Evolutionary conservation across 1,140 invertebrate species (phyloP).

Genomic region (Saccostrea cuccullata): DNA sequence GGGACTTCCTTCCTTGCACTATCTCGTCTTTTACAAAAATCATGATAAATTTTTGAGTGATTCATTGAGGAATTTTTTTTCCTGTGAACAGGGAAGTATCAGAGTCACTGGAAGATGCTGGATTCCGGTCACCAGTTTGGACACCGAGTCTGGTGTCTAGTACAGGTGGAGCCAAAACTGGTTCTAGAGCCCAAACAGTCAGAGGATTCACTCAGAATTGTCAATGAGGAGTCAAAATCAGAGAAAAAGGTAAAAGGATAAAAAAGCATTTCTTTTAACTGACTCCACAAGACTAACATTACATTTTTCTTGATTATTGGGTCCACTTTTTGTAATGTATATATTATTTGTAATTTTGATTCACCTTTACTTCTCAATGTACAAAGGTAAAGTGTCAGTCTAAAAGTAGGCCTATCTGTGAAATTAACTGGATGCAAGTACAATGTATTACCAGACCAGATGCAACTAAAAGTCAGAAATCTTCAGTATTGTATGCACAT

Average conservation of each 20-base stretch:
- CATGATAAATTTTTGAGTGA: neutral
- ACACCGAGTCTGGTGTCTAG: conserved; percentile 75
- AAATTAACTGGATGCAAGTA: too few relatives aligned
- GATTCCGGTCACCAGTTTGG: conserved; percentile 75
- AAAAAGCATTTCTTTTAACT: neutral
- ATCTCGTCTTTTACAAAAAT: too few relatives aligned
- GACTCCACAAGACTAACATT: too few relatives aligned
- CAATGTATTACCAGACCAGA: too few relatives aligned
- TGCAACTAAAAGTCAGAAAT: too few relatives aligned
- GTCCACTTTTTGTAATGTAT: too few relatives aligned
- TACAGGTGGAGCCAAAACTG: conserved; percentile 68
- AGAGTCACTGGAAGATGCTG: conserved; percentile 77
- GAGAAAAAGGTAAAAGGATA: conserved; percentile 19
- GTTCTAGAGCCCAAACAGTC: conserved; percentile 61
- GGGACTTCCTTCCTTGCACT: too few relatives aligned
- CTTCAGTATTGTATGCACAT: too few relatives aligned
- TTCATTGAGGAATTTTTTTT: neutral
- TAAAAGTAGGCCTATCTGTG: too few relatives aligned
- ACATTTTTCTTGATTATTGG: neutral
- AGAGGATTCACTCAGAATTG: conserved; percentile 54
- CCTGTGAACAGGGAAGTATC: conserved; percentile 69
- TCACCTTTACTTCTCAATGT: too few relatives aligned
- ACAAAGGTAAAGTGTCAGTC: too few relatives aligned
- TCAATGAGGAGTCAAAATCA: conserved; percentile 13
- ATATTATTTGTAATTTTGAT: too few relatives aligned